These are phyloP conservation scores for Trochalopteron elliotii DNA, from an alignment of 2,113 vertebrate species.

Conservation along the genomic window DNA sequence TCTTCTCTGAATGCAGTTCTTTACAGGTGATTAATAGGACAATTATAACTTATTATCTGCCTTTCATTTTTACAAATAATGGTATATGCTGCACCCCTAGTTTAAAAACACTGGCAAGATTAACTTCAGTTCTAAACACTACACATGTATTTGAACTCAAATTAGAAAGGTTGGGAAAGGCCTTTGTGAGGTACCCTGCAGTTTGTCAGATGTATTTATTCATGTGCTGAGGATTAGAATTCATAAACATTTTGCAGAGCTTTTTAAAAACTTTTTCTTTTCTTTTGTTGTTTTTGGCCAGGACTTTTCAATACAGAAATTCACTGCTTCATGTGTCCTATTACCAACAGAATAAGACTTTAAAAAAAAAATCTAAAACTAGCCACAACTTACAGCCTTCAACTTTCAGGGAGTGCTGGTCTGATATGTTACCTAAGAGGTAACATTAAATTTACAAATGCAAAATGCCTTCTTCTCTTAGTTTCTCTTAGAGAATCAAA, in stretches of 20 bases:
- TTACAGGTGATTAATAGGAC: constrained; percentile 77
- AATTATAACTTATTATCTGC: constrained; percentile 77
- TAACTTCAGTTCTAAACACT: constrained; percentile 56
- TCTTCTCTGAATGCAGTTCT: constrained; percentile 40
- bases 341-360: constrained; percentile 65
- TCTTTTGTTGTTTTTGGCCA: constrained; percentile 79
- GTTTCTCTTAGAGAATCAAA: neutral
- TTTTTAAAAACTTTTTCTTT: constrained; percentile 72
- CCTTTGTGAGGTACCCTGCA: constrained; percentile 74
- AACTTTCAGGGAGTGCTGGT: neutral
- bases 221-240: constrained; percentile 84
- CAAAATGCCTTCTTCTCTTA: neutral
- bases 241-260: constrained; percentile 79
- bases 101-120: constrained; percentile 58
- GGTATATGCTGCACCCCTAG: constrained; percentile 10
- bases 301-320: constrained; percentile 60
- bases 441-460: neutral
- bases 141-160: constrained; percentile 76
- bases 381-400: neutral
- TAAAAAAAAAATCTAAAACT: neutral
- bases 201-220: constrained; percentile 85
- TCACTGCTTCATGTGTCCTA: constrained; percentile 43
- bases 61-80: constrained; percentile 69
- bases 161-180: constrained; percentile 78
- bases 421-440: neutral